Evolutionary conservation across 2,888 invertebrate genomes (phyloP), one percentile per base, ranked within the genome.

Genomic region (Thecocarcelia acutangulata): DNA sequence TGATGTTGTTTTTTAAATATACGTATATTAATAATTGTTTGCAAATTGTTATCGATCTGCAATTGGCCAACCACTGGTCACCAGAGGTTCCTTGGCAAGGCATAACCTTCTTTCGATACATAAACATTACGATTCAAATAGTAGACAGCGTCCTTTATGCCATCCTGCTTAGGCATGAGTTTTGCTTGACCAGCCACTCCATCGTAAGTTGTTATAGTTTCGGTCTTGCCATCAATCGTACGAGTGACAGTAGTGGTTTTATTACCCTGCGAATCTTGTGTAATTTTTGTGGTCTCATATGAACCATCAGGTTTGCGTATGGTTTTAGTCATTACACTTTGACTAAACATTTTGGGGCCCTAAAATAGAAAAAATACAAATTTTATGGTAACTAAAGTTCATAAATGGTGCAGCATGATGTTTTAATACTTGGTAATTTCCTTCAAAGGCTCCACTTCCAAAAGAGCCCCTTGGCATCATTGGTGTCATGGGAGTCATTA

Each of bases 201-300:
- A 15, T 87, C 87, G 44, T 88, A 85, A 15, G 87, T 87, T 0
- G 90, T 88, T 2, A 87, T 83, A 2, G 89, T 90, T 86, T 91
- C 90, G 33, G 88, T 86, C 78, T 89, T 88, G 0, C 91, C 91
- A 76, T 90, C 85, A 2, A 87, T 83, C 21, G 87, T 86, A 28
- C 90, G 89, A 21, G 92, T 93, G 40, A 93, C 88, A n/a, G 92
- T 93, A 12, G 92, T 93, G 85, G 93, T 92, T 84, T 92, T 91
- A 85, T 93, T 93, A 0, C 94, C 94, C 48, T 92, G 90, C 12
- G 91, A 92, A 85, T 94, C 93, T 85, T 90, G 91, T 1, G 93
- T 90, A 19, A 92, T 91, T 85, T 91, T 91, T 54, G 92, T 92
- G 33, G 93, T 92, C 89, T 94, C 93, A 74, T 92, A 88, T 21